phyloP scores from a whole-genome alignment of 2,797 vertebrate genomes.

The Lithobates pipiens region DNA sequence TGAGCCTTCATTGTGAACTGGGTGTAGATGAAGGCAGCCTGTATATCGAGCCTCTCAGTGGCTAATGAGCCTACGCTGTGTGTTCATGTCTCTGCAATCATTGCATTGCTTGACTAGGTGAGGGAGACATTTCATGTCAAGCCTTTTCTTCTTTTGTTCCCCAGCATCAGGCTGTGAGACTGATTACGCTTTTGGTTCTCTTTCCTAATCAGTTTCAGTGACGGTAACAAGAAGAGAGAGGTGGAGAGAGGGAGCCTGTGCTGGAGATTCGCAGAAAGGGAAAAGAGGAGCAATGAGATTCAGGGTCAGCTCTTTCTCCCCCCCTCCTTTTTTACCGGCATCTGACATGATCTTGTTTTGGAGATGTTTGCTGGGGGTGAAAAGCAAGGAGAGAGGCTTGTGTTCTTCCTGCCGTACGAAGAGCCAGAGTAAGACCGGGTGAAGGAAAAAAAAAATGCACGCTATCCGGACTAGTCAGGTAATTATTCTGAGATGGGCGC shows the following conservation, averaged over 20 bases:
- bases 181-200: constrained; percentile 10
- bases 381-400: constrained; percentile 27
- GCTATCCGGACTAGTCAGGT: constrained; percentile 15
- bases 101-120: constrained; percentile 19
- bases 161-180: constrained; percentile 7
- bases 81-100: background rate
- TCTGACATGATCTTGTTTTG: constrained; percentile 30
- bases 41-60: background rate
- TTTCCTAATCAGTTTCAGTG: constrained; percentile 3
- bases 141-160: constrained; percentile 10
- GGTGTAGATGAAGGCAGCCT: constrained; percentile 9
- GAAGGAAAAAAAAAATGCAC: constrained; percentile 27
- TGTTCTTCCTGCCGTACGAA: constrained; percentile 23
- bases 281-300: constrained; percentile 40
- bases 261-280: constrained; percentile 16
- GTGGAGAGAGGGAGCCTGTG: constrained; percentile 5
- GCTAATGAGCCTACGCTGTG: background rate
- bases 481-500: constrained; percentile 46
- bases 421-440: constrained; percentile 33
- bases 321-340: constrained; percentile 35
- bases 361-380: constrained; percentile 38
- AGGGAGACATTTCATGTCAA: constrained; percentile 10
- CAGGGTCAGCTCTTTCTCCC: constrained; percentile 33
- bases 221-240: constrained; percentile 9
- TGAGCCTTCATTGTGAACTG: background rate